phyloP scores from a whole-genome alignment of 1,140 invertebrate genomes.

The Melipona quadrifasciata region DNA sequence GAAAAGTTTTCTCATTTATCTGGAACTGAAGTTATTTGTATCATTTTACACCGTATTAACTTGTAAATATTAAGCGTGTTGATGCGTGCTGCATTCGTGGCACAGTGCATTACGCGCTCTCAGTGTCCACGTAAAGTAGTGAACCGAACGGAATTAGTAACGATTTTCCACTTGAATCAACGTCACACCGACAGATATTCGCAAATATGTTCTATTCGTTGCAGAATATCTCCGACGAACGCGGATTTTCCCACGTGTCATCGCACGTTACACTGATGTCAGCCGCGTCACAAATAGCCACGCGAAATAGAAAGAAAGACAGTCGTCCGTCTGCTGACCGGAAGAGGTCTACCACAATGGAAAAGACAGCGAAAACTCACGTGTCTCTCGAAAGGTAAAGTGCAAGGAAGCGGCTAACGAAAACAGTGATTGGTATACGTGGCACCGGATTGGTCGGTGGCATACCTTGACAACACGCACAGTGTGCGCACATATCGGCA shows the following conservation, averaged over 20 bases:
- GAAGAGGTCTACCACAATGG: not conserved
- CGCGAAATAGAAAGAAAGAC: not conserved
- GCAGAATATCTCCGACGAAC: not conserved
- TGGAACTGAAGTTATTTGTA: not conserved
- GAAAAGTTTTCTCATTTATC: conserved; percentile 11
- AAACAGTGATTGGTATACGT: conserved; percentile 56
- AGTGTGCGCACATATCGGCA: conserved; percentile 62
- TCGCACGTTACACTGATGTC: conserved; percentile 15
- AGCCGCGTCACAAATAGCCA: not conserved
- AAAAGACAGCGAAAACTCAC: conserved; percentile 15
- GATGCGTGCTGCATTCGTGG: not conserved
- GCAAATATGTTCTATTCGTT: not conserved
- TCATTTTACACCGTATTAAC: not conserved
- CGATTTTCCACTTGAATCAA: not conserved
- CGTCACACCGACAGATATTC: not conserved
- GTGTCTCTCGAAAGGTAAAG: not conserved
- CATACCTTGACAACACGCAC: conserved; percentile 54
- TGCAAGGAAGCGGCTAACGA: conserved; percentile 57
- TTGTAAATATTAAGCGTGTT: not conserved
- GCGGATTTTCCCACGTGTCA: conserved; percentile 4
- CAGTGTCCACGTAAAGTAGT: not conserved
- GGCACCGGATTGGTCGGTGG: conserved; percentile 42
- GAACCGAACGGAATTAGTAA: not conserved
- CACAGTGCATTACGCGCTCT: not conserved
- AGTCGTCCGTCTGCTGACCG: not conserved